A percentile compares a stretch with the other conserved stretches of the same genome.
phyloP scores from a whole-genome alignment of 2,113 vertebrate genomes.

The Nothobranchius furzeri region DNA sequence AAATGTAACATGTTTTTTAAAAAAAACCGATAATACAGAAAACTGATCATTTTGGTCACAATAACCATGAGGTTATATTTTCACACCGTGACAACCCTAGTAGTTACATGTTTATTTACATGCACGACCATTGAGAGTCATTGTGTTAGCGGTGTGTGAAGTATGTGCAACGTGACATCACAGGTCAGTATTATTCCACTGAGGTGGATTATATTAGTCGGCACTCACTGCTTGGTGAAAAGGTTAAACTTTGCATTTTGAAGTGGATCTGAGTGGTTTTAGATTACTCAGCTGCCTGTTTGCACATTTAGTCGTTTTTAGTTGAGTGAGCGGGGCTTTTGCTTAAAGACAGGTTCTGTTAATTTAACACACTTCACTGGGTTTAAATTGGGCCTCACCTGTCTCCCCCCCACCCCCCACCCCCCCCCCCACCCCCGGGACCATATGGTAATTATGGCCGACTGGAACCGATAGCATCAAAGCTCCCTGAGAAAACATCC shows the following conservation, averaged over 20 bases:
- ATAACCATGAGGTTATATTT: too few species aligned
- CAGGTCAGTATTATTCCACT: background rate
- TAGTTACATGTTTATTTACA: too few species aligned
- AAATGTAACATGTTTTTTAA: too few species aligned
- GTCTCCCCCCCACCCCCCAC: background rate
- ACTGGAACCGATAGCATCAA: background rate
- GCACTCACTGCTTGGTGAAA: background rate
- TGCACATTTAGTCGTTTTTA: constrained; percentile 7
- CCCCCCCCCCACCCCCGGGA: constrained; percentile 5
- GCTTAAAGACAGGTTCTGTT: constrained; percentile 29
- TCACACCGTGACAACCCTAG: too few species aligned
- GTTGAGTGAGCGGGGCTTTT: constrained; percentile 28
- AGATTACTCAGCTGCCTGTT: background rate
- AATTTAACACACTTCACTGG: constrained; percentile 24
- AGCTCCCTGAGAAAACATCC: background rate
- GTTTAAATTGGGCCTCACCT: constrained; percentile 21
- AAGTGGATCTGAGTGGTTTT: background rate
- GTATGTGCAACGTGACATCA: constrained; percentile 23
- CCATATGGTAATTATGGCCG: background rate
- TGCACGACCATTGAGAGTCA: constrained; percentile 8
- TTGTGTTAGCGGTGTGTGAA: constrained; percentile 22
- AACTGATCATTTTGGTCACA: too few species aligned
- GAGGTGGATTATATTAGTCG: background rate
- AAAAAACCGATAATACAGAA: too few species aligned
- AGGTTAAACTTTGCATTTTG: background rate